Evolutionary conservation across 2,888 invertebrate genomes (phyloP).

Genomic region (Bugula neritina): DNA sequence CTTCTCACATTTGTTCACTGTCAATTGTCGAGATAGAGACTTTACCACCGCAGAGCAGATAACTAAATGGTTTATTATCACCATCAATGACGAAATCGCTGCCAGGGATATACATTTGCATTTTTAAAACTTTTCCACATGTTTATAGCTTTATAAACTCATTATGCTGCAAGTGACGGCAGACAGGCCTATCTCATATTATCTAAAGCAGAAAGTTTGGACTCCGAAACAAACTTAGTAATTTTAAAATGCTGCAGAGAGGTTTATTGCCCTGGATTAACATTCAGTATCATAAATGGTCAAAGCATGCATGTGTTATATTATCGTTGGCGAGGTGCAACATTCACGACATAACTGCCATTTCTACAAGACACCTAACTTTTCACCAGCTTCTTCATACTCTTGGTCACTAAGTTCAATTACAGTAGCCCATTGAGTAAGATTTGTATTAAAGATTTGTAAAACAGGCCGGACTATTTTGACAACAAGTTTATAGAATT

Average conservation of each 20-base stretch:
- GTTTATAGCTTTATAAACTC: background rate
- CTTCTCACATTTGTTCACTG: slow-evolving; percentile 23
- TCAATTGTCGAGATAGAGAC: slow-evolving; percentile 3
- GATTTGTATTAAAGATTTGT: background rate
- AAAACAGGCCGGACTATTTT: background rate
- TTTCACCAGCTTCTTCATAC: background rate
- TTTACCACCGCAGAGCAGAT: slow-evolving; percentile 9
- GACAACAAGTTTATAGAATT: background rate
- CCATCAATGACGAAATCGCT: background rate
- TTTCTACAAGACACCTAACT: no score
- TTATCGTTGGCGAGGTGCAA: no score
- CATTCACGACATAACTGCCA: no score
- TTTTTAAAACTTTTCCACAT: background rate
- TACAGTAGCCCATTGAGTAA: background rate
- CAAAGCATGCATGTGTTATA: no score
- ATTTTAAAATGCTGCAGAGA: background rate
- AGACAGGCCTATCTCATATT: background rate
- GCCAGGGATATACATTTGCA: background rate
- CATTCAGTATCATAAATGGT: background rate
- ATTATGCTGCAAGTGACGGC: background rate
- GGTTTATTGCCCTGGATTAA: background rate
- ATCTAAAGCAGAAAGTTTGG: background rate
- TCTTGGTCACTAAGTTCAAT: background rate
- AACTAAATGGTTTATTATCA: background rate
- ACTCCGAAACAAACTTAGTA: background rate